Evolutionary conservation across 2,888 invertebrate species (phyloP).

Genomic region (Chymomyza caudatula): DNA sequence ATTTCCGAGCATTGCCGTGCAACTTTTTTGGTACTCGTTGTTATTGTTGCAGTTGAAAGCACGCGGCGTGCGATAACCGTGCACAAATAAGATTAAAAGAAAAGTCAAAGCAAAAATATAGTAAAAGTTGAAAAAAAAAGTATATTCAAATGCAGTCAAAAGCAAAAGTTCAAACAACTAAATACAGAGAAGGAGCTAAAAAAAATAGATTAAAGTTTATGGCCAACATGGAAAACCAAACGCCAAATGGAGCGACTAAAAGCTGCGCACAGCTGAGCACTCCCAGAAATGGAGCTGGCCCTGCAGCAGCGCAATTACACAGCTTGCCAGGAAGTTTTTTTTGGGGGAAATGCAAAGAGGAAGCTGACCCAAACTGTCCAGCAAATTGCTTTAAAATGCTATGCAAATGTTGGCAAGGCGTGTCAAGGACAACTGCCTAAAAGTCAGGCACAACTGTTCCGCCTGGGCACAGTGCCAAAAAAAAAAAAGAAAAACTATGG

Average conservation of each 20-base stretch:
- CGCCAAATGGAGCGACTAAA: conserved; percentile 11
- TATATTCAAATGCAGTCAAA: conserved; percentile 33
- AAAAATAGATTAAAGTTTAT: conserved; percentile 3
- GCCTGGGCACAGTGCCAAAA: conserved; percentile 43
- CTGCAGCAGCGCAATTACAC: not conserved
- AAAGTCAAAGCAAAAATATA: not conserved
- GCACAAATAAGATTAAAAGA: conserved; percentile 33
- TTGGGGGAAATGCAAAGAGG: conserved; percentile 13
- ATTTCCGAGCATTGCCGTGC: conserved; percentile 43
- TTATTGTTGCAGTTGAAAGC: conserved; percentile 42
- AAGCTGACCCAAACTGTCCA: conserved; percentile 46
- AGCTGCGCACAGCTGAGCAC: conserved; percentile 13
- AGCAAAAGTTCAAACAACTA: conserved; percentile 45
- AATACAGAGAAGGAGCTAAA: conserved; percentile 13
- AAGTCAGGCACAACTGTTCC: not conserved
- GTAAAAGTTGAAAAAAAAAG: conserved; percentile 1
- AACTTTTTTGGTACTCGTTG: conserved; percentile 18
- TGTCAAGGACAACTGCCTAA: conserved; percentile 59
- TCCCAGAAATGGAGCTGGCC: conserved; percentile 13
- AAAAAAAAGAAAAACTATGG: conserved; percentile 1
- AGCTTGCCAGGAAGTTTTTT: not conserved
- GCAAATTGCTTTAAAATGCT: conserved; percentile 41
- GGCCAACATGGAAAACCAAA: not conserved
- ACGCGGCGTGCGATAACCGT: conserved; percentile 43
- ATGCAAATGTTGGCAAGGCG: conserved; percentile 23